Evolutionary conservation across 2,113 vertebrate species (phyloP), one percentile per base, ranked within the genome.

Genomic region (Sisor rabdophorus): DNA sequence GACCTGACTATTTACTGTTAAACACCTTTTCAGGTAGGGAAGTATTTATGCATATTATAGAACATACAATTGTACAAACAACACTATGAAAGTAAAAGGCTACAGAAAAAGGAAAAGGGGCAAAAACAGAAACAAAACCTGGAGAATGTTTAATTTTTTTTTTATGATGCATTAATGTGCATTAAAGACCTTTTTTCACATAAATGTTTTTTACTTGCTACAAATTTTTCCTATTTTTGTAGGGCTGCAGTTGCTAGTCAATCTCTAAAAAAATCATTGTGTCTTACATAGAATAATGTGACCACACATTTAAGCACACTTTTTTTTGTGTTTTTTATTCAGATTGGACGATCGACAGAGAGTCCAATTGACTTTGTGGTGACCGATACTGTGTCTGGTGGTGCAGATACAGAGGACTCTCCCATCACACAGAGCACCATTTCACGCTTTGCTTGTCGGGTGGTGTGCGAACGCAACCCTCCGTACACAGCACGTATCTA

Each of bases 361-460:
- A 98, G 94, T 80, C 97, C 97, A 20, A 99, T 99, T 74, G 97
- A 99, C 90, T 99, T 97, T 85, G 97, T 99, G 68, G 97, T 99
- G 44, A 99, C 96, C 3, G 97, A 99, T 84, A 99, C 97, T 0
- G 84, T 99, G 84, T 97, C 96, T 13, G 97, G 97, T 68, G 89
- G 91, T 76, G 94, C 93, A 79, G 95, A 93, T 40, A 91, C 89
- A 0, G 97, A 98, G 1, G 97, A 99, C 71, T 87, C 93, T 2
- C 96, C 95, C 78, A 95, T 99, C 79, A 98, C 96, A 0, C 97
- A 99, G 82, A 99, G 97, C 90, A 99, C 97, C 85, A 99, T 99
- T 79, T 99, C 97, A 64, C 92, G 97, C 50, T 99, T 99, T 40
- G 97, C 97, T 1, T 99, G 97, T 88, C 90, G 97, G 64, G 94